A percentile compares a stretch with the other conserved stretches of the same genome.
phyloP scores from a whole-genome alignment of 2,888 invertebrate species.

The Leucoptera coffeella region DNA sequence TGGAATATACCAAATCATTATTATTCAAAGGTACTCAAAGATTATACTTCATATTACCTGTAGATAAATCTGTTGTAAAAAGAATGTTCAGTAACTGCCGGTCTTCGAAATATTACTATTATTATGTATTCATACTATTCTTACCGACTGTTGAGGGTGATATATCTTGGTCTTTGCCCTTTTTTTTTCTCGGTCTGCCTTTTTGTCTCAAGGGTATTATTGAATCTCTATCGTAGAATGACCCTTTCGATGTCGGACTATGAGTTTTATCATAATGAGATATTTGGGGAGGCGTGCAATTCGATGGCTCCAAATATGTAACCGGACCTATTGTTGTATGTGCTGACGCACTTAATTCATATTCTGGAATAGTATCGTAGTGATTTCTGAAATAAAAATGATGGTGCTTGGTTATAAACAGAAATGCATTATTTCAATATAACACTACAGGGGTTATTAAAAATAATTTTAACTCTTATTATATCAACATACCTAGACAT shows the following conservation, averaged over 20 bases:
- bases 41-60: too few species aligned
- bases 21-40: too few species aligned
- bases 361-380: conserved; percentile 51
- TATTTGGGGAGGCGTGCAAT: conserved; percentile 53
- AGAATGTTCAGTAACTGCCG: too few species aligned
- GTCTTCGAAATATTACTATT: too few species aligned
- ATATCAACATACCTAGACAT: too few species aligned
- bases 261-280: conserved; percentile 51
- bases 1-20: too few species aligned
- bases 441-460: too few species aligned
- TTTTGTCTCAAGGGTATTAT: conserved; percentile 76
- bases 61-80: too few species aligned
- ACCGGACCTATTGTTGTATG: conserved; percentile 54
- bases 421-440: too few species aligned
- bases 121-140: too few species aligned
- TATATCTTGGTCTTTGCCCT: conserved; percentile 83
- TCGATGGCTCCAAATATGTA: conserved; percentile 41
- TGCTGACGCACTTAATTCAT: conserved; percentile 51
- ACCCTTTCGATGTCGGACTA: conserved; percentile 43
- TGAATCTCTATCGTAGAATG: conserved; percentile 52
- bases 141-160: conserved; percentile 83
- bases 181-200: conserved; percentile 87
- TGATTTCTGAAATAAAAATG: conserved; percentile 23
- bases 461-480: too few species aligned
- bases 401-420: too few species aligned